These are phyloP conservation scores for Plutomurus gul DNA, from an alignment of 1,140 invertebrate species.

Conservation along the genomic window DNA sequence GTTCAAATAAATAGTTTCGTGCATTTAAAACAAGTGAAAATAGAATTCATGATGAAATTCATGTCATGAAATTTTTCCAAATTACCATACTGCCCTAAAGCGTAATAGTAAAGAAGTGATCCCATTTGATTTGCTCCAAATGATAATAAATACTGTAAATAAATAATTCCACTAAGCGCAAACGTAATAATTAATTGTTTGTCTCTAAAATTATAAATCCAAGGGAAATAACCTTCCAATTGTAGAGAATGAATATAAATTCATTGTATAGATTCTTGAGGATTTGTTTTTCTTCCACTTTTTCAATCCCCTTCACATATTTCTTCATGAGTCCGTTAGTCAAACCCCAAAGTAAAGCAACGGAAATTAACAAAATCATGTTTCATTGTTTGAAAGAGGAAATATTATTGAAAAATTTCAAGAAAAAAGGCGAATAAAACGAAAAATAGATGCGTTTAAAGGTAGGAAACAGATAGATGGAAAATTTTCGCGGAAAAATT, in stretches of 20 bases:
- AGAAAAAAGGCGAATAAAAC: not conserved
- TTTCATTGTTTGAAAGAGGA: not conserved
- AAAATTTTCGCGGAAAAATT: not conserved
- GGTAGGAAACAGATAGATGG: no score
- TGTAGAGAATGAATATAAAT: constrained; percentile 49
- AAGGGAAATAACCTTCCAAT: constrained; percentile 49
- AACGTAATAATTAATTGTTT: no score
- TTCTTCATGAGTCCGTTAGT: constrained; percentile 52
- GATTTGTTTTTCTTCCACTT: not conserved
- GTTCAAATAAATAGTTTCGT: not conserved
- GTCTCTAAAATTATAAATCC: not conserved
- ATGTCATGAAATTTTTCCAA: not conserved
- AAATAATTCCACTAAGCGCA: not conserved
- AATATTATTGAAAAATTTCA: not conserved
- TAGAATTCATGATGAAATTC: not conserved
- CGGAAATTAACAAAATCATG: constrained; percentile 39
- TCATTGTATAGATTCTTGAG: constrained; percentile 48
- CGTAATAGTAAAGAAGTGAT: constrained; percentile 50
- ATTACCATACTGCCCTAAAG: constrained; percentile 49
- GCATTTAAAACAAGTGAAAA: not conserved
- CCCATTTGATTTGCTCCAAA: constrained; percentile 53
- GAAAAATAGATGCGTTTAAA: not conserved
- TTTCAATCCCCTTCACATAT: constrained; percentile 52
- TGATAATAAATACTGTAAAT: constrained; percentile 51
- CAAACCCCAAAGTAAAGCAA: constrained; percentile 53